Base-by-base conservation (phyloP, 2,888 invertebrate genomes). In the Drosophila paramelanica region DNA sequence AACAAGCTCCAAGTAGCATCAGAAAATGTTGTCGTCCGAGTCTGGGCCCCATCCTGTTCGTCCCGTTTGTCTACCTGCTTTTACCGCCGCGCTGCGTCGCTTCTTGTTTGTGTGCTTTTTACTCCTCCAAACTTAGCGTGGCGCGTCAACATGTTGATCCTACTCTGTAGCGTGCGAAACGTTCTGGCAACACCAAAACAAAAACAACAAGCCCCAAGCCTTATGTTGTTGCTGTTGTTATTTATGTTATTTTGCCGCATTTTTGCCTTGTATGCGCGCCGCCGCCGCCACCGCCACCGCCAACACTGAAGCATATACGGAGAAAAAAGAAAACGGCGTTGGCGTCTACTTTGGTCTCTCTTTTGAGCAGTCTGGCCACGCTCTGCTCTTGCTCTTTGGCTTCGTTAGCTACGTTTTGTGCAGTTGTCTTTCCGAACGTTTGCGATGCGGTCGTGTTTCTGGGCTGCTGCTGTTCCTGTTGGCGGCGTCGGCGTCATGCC, bases 31-130 rank as follows among this genome's bases (percentile, higher is more conserved):
- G 60, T 65, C 67, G 70, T 69, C 59, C 62, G 61, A 75, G 84
- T 76, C 62, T 49, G 61, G 31, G 45, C 38, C 60, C 73, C 81
- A 87, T 82, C 82, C 87, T 85, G 80, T 81, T 81, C 84, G 80
- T 83, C 84, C 83, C 84, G 84, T 87, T 80, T 77, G 65, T 67
- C 75, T 84, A 73, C 82, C 87, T 87, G 72, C 74, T 68, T 67
- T 61, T 53, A 65, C 79, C 73, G 36, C 83, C 73, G 61, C 80
- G 39, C 71, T 76, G 68, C 85, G 71, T 79, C 85, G 56, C 85
- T 86, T 86, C 85, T 86, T 86, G 85, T 86, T 86, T 86, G 85
- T 86, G 87, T 86, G 81, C 72, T 74, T 85, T 82, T 77, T 67
- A 67, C 81, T 67, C 81, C 85, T 20, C 50, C 84, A 68, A 87